phyloP scores from a whole-genome alignment of 2,888 invertebrate genomes.

The Rhagium mordax region DNA sequence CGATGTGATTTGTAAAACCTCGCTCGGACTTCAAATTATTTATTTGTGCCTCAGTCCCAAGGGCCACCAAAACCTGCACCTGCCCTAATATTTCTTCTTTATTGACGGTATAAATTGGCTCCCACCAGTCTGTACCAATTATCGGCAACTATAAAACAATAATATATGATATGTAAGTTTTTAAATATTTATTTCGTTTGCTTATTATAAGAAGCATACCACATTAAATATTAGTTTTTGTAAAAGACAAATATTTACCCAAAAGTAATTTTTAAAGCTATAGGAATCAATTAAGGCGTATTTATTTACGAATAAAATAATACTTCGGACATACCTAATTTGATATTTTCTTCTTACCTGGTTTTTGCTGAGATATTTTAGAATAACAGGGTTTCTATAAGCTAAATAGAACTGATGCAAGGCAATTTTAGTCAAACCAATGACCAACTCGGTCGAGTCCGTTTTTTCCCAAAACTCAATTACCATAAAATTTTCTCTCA shows the following conservation, averaged over 20 bases:
- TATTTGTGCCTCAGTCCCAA: conserved; percentile 76
- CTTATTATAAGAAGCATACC: too few relatives aligned
- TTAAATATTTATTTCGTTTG: too few relatives aligned
- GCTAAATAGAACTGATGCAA: conserved; percentile 76
- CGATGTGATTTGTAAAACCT: conserved; percentile 65
- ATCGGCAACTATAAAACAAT: conserved; percentile 72
- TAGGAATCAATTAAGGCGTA: too few relatives aligned
- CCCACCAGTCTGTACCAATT: conserved; percentile 76
- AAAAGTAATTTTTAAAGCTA: too few relatives aligned
- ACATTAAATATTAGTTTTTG: too few relatives aligned
- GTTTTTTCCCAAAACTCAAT: conserved; percentile 73
- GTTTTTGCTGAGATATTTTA: conserved; percentile 72
- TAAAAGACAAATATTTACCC: too few relatives aligned
- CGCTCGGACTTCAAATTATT: conserved; percentile 70
- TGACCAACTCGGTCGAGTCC: conserved; percentile 64
- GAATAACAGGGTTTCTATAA: conserved; percentile 73
- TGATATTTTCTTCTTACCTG: conserved; percentile 66
- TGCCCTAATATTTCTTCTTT: conserved; percentile 71
- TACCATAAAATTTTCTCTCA: conserved; percentile 73
- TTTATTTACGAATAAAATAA: too few relatives aligned
- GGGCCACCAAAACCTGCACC: conserved; percentile 73
- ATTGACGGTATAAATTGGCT: conserved; percentile 70
- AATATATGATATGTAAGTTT: too few relatives aligned
- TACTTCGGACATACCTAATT: too few relatives aligned
- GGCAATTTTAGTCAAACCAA: conserved; percentile 73